phyloP scores from a whole-genome alignment of 1,140 invertebrate genomes.

The Megalopta genalis region DNA sequence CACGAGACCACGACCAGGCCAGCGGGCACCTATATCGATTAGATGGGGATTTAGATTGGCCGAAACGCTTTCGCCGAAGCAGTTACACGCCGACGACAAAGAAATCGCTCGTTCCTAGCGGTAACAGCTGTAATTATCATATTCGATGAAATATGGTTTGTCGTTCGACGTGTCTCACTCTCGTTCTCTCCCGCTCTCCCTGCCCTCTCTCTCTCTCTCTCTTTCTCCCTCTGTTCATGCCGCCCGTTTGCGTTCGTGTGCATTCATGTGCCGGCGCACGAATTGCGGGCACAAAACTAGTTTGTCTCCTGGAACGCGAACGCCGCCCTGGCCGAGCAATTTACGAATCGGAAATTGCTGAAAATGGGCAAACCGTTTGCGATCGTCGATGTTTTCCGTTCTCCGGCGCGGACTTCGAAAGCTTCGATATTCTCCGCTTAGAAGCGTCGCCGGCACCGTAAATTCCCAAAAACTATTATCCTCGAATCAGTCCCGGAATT shows the following conservation, averaged over 20 bases:
- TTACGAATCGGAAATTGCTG: conserved; percentile 55
- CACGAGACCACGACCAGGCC: background rate
- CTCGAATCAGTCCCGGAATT: conserved; percentile 6
- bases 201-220: background rate
- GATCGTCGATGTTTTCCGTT: conserved; percentile 38
- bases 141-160: conserved; percentile 23
- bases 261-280: background rate
- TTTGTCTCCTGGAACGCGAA: conserved; percentile 14
- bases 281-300: conserved; percentile 35
- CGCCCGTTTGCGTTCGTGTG: background rate
- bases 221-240: background rate
- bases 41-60: background rate
- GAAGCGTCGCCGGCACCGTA: background rate
- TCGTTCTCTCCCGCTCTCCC: background rate
- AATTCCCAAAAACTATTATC: conserved; percentile 14
- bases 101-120: conserved; percentile 6
- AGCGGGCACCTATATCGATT: background rate
- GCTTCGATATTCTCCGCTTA: background rate
- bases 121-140: conserved; percentile 28
- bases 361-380: conserved; percentile 30
- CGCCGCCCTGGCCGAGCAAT: conserved; percentile 27
- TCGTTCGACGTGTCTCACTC: background rate
- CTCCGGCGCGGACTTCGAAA: conserved; percentile 8
- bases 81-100: background rate
- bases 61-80: background rate